These are phyloP conservation scores for Phoxinus dragarum DNA, from an alignment of 2,797 vertebrate genomes.

Conservation along the genomic window DNA sequence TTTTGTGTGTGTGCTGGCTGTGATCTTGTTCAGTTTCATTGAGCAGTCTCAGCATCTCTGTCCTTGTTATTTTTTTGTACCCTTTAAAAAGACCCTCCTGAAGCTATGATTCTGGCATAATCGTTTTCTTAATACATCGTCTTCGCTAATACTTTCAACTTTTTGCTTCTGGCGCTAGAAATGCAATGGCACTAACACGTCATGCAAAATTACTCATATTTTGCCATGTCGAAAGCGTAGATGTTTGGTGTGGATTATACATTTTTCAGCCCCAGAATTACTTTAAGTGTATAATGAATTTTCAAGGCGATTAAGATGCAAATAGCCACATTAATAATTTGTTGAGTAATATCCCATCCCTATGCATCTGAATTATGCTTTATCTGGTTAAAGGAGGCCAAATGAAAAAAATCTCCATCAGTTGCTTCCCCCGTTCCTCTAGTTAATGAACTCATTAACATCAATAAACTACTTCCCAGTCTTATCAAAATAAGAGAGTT, in stretches of 20 bases:
- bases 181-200: slow-evolving; percentile 1
- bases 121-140: slow-evolving; percentile 43
- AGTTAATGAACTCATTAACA: slow-evolving; percentile 58
- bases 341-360: slow-evolving; percentile 42
- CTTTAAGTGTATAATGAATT: slow-evolving; percentile 62
- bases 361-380: slow-evolving; percentile 49
- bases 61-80: background rate
- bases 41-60: slow-evolving; percentile 14
- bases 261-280: slow-evolving; percentile 49
- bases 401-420: slow-evolving; percentile 37
- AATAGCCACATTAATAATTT: slow-evolving; percentile 65
- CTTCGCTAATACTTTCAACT: slow-evolving; percentile 19
- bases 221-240: slow-evolving; percentile 17
- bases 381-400: slow-evolving; percentile 53
- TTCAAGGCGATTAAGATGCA: slow-evolving; percentile 63
- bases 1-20: background rate
- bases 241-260: slow-evolving; percentile 57
- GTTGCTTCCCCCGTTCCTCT: slow-evolving; percentile 35
- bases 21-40: background rate
- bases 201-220: slow-evolving; percentile 49
- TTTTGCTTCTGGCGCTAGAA: slow-evolving; percentile 13
- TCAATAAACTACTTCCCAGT: slow-evolving; percentile 54
- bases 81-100: slow-evolving; percentile 10
- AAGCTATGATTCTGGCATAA: slow-evolving; percentile 11
- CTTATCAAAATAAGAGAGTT: slow-evolving; percentile 52